Evolutionary conservation across 2,888 invertebrate genomes (phyloP).

Genomic region (Abrostola tripartita): DNA sequence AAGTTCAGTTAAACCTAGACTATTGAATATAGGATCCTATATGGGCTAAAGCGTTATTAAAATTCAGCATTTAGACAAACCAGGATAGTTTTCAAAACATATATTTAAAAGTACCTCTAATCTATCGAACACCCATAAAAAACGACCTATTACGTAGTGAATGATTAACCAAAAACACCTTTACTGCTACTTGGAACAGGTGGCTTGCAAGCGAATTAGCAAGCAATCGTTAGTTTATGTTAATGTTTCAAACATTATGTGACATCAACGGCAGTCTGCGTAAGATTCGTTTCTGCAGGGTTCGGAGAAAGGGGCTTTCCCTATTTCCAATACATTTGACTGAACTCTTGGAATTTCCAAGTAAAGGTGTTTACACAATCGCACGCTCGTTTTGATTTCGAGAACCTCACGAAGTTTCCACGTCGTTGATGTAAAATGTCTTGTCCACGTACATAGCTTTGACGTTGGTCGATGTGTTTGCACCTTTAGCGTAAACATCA

Average conservation of each 20-base stretch:
- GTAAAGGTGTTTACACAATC: constrained; percentile 11
- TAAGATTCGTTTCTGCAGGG: constrained; percentile 15
- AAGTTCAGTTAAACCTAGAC: too few species aligned
- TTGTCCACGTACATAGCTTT: background rate
- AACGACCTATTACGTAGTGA: background rate
- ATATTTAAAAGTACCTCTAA: too few species aligned
- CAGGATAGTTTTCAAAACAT: too few species aligned
- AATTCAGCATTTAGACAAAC: too few species aligned
- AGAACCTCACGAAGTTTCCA: background rate
- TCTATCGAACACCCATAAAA: too few species aligned
- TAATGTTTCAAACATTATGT: constrained; percentile 3
- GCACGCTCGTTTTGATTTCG: background rate
- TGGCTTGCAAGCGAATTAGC: constrained; percentile 2
- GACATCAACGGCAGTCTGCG: constrained; percentile 15
- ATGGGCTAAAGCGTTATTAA: too few species aligned
- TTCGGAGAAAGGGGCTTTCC: constrained; percentile 52
- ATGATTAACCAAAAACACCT: background rate
- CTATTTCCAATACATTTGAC: constrained; percentile 33
- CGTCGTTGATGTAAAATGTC: background rate
- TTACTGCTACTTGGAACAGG: constrained; percentile 1
- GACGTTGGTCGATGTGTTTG: background rate
- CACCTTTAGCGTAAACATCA: constrained; percentile 31
- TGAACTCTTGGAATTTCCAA: constrained; percentile 28
- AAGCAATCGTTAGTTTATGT: background rate
- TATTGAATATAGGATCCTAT: too few species aligned